phyloP scores from a whole-genome alignment of 2,113 vertebrate species.

The Tursiops truncatus region DNA sequence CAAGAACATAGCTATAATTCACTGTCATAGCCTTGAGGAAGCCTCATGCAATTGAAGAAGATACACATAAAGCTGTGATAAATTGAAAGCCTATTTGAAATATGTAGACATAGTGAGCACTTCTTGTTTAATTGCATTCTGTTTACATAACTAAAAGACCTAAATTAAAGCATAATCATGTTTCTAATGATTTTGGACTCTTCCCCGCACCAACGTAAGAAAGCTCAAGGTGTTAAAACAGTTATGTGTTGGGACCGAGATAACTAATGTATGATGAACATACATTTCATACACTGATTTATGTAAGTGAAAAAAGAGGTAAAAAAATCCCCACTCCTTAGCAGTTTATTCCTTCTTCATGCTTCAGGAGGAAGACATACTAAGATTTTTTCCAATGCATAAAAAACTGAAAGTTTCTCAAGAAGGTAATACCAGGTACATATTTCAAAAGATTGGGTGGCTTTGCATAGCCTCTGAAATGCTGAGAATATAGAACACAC shows the following conservation, averaged over 20 bases:
- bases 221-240: slow-evolving; percentile 62
- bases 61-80: slow-evolving; percentile 68
- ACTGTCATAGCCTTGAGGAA: slow-evolving; percentile 70
- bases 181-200: slow-evolving; percentile 53
- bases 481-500: slow-evolving; percentile 65
- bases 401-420: slow-evolving; percentile 51
- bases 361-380: slow-evolving; percentile 32
- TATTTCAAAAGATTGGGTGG: slow-evolving; percentile 67
- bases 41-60: slow-evolving; percentile 48
- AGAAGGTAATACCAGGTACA: slow-evolving; percentile 45
- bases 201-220: not conserved
- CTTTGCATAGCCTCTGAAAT: slow-evolving; percentile 70
- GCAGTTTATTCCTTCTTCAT: not conserved
- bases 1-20: slow-evolving; percentile 64
- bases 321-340: not conserved
- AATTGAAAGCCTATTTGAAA: slow-evolving; percentile 72
- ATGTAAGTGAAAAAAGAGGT: slow-evolving; percentile 37
- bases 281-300: slow-evolving; percentile 52
- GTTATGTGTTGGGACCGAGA: slow-evolving; percentile 29
- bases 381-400: not conserved
- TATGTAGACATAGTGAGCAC: slow-evolving; percentile 55
- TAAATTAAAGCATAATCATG: slow-evolving; percentile 73
- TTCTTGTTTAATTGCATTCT: slow-evolving; percentile 72
- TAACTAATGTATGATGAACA: slow-evolving; percentile 59
- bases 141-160: slow-evolving; percentile 71